Base-by-base conservation (phyloP, 2,113 vertebrate species). In the Xyliphius kryptos region DNA sequence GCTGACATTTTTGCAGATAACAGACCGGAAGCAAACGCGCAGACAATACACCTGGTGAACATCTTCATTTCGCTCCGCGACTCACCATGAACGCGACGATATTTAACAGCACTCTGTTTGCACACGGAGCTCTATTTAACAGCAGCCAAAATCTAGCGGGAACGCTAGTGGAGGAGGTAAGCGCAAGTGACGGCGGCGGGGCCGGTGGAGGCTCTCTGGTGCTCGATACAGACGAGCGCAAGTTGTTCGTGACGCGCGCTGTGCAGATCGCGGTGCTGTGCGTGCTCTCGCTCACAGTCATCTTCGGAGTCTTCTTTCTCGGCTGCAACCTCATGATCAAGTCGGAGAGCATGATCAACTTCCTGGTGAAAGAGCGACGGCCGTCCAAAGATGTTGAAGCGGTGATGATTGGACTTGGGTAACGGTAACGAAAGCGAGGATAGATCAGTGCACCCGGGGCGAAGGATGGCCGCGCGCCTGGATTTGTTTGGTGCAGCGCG, bases 261-360 rank as follows among this genome's bases (percentile, higher is more conserved):
- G 95, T 95, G 78, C 95, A 97, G 74, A 97, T 98, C 54, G 95
- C 95, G 0, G 95, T 98, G 63, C 86, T 98, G 66, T 97, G 95
- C 19, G 90, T 98, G 49, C 82, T 98, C 48, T 98, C 26, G 26
- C 26, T 32, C 26, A 32, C 26, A 1, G 26, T 32, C 26, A 6
- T 32, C 26, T 32, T 32, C 26, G 26, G 26, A 3, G 26, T 32
- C 26, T 32, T 32, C 7, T 32, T 32, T 6, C 26, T 32, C 26
- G 95, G 95, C 49, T 98, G 95, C 86, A 97, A 98, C 79, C 85
- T 98, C 81, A 95, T 98, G 85, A 94, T 97, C 77, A 98, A 96
- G 73, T 97, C 95, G 0, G 95, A 98, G 74, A 96, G 95, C 86
- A 97, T 97, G 26, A 32, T 32, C 26, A 32, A 32, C 26, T 32